These are phyloP conservation scores for Siniperca knerii DNA, from an alignment of 2,113 vertebrate species.

Conservation along the genomic window DNA sequence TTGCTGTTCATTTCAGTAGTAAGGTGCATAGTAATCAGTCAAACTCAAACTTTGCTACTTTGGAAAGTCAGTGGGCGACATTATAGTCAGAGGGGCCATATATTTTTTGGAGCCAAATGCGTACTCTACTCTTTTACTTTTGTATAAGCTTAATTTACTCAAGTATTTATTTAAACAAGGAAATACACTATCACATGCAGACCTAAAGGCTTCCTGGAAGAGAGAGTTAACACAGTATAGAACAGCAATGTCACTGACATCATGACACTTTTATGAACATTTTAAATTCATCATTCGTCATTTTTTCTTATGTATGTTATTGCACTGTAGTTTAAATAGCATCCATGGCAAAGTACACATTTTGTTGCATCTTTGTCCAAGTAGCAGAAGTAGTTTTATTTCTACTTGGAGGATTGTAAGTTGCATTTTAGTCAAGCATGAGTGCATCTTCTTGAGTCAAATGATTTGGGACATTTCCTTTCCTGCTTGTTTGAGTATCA, in stretches of 20 bases:
- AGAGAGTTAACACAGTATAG: constrained; percentile 26
- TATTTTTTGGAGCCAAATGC: constrained; percentile 49
- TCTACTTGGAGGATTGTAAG: not conserved
- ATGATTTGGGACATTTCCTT: not conserved
- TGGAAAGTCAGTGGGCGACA: constrained; percentile 26
- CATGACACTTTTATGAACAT: not conserved
- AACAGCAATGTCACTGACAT: constrained; percentile 16
- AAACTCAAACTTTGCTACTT: not conserved
- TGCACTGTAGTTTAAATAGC: no score
- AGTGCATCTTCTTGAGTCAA: no score
- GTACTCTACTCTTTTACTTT: constrained; percentile 9
- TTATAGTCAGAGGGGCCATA: constrained; percentile 54
- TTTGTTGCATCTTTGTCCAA: not conserved
- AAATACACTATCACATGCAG: constrained; percentile 59
- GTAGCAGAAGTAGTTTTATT: not conserved
- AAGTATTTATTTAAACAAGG: constrained; percentile 76
- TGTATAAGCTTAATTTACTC: constrained; percentile 62
- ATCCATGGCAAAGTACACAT: not conserved
- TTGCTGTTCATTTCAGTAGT: not conserved
- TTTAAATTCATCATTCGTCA: no score
- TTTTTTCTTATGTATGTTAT: not conserved
- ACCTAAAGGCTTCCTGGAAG: constrained; percentile 47
- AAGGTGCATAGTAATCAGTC: not conserved
- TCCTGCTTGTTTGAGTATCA: not conserved
- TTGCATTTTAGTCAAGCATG: not conserved